phyloP scores from a whole-genome alignment of 2,888 invertebrate genomes.

The Noctuana brunneofusca region DNA sequence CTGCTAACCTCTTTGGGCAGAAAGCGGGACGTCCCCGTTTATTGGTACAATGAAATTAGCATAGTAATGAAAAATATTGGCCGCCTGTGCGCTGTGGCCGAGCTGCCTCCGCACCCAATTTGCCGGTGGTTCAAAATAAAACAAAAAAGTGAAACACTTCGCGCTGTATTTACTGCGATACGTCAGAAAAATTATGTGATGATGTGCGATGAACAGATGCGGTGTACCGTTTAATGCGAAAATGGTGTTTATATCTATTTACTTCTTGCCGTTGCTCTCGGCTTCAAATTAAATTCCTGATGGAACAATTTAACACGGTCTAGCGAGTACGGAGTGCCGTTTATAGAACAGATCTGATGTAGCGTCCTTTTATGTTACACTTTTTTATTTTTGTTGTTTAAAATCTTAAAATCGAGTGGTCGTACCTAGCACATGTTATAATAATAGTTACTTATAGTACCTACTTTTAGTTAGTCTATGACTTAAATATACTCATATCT shows the following conservation, averaged over 20 bases:
- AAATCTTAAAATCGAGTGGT: neutral
- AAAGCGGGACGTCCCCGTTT: slow-evolving; percentile 64
- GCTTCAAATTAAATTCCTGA: slow-evolving; percentile 27
- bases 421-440: too few relatives aligned
- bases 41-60: slow-evolving; percentile 81
- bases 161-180: slow-evolving; percentile 20
- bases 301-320: slow-evolving; percentile 24
- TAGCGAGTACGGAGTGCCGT: slow-evolving; percentile 5
- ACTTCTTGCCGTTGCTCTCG: neutral
- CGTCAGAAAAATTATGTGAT: slow-evolving; percentile 14
- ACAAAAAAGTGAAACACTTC: slow-evolving; percentile 27
- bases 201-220: neutral
- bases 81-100: slow-evolving; percentile 53
- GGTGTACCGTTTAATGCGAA: neutral
- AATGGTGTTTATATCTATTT: slow-evolving; percentile 5
- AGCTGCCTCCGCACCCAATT: slow-evolving; percentile 46
- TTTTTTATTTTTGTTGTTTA: too few relatives aligned
- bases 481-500: too few relatives aligned
- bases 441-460: too few relatives aligned
- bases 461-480: too few relatives aligned
- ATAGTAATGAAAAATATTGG: slow-evolving; percentile 82
- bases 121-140: slow-evolving; percentile 32
- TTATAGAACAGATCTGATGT: slow-evolving; percentile 2
- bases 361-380: neutral
- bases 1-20: slow-evolving; percentile 75